Evolutionary conservation across 2,797 vertebrate genomes (phyloP).

Genomic region (Novumbra hubbsi): DNA sequence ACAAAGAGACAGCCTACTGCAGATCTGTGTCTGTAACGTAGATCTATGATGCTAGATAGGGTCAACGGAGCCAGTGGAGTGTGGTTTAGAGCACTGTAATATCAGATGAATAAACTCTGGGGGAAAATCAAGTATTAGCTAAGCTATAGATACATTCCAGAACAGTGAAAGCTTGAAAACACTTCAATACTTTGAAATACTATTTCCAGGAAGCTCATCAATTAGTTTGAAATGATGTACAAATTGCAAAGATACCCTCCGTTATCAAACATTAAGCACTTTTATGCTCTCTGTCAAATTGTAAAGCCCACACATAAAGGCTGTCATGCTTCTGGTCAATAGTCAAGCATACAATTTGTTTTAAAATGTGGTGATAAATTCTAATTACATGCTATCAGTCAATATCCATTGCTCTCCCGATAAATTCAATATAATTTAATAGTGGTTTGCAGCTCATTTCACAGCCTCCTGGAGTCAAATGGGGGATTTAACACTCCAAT

Average conservation of each 20-base stretch:
- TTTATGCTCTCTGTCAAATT: not conserved
- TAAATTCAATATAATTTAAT: constrained; percentile 31
- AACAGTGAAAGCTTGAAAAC: too few relatives aligned
- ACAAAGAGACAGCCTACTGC: constrained; percentile 50
- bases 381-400: constrained; percentile 38
- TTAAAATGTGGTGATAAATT: constrained; percentile 1
- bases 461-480: constrained; percentile 30
- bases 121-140: not conserved
- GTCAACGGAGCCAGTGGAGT: constrained; percentile 59
- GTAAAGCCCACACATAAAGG: not conserved
- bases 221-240: not conserved
- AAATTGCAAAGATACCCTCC: not conserved
- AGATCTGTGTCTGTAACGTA: constrained; percentile 45
- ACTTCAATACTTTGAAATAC: not conserved
- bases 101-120: constrained; percentile 49
- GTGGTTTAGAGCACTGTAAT: constrained; percentile 63
- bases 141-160: too few relatives aligned
- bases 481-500: constrained; percentile 41
- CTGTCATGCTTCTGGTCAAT: constrained; percentile 5
- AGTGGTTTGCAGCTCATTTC: constrained; percentile 38
- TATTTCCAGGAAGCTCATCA: not conserved
- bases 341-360: constrained; percentile 20
- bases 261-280: not conserved
- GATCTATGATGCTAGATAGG: constrained; percentile 59
- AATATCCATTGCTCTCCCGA: constrained; percentile 37